Evolutionary conservation across 1,140 invertebrate genomes (phyloP).

Genomic region (Papilio polytes): DNA sequence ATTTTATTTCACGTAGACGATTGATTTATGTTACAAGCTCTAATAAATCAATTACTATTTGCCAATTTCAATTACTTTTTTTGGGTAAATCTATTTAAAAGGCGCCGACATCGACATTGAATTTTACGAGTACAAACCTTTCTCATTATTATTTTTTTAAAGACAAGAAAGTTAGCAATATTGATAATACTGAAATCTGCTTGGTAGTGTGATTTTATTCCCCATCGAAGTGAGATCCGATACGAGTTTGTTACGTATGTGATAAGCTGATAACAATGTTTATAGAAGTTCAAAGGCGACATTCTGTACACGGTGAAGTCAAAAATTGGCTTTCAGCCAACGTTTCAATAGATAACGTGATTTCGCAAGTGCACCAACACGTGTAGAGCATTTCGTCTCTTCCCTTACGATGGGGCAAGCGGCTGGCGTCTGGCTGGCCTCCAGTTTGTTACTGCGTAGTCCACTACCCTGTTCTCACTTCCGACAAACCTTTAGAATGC

Average conservation of each 20-base stretch:
- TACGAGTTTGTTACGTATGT: not conserved
- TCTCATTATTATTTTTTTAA: not conserved
- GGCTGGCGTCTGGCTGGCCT: not conserved
- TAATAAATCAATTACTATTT: not conserved
- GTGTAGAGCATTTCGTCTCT: conserved; percentile 22
- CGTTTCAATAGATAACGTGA: conserved; percentile 23
- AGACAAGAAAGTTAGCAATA: not conserved
- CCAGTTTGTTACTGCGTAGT: not conserved
- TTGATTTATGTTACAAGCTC: not conserved
- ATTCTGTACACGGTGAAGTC: not conserved
- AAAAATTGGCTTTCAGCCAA: conserved; percentile 14
- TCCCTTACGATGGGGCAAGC: not conserved
- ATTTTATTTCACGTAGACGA: not conserved
- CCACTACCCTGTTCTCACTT: not conserved
- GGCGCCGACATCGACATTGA: too few relatives aligned
- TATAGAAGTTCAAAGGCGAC: not conserved
- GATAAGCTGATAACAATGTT: not conserved
- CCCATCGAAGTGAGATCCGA: not conserved
- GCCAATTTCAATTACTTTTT: too few relatives aligned
- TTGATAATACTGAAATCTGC: not conserved
- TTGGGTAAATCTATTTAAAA: not conserved
- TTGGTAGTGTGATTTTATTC: not conserved
- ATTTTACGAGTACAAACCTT: not conserved
- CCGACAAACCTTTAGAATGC: conserved; percentile 3
- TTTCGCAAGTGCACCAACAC: conserved; percentile 19